These are phyloP conservation scores for Pipa parva DNA, from an alignment of 2,113 vertebrate species.

Conservation along the genomic window DNA sequence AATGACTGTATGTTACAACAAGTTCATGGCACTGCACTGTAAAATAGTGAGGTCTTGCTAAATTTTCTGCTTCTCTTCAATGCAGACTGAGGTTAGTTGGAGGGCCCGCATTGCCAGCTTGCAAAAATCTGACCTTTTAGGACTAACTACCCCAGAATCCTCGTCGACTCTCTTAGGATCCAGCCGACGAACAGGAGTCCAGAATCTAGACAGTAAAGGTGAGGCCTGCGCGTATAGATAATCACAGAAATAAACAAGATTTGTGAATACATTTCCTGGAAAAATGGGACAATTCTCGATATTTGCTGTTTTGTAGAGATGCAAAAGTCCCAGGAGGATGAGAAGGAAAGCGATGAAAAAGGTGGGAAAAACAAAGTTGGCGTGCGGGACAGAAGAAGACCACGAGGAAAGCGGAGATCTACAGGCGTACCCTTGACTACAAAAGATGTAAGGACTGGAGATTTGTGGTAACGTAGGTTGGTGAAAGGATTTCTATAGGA, in stretches of 20 bases:
- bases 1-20: too few species aligned
- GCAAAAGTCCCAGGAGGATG: constrained; percentile 42
- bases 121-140: constrained; percentile 75
- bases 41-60: not conserved
- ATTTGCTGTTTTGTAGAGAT: constrained; percentile 6
- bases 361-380: constrained; percentile 27
- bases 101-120: constrained; percentile 74
- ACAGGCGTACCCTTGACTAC: constrained; percentile 30
- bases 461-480: not conserved
- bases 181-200: constrained; percentile 6
- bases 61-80: not conserved
- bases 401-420: constrained; percentile 37
- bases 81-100: constrained; percentile 68
- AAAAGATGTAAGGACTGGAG: constrained; percentile 33
- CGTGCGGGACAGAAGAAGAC: constrained; percentile 35
- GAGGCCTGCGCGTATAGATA: not conserved
- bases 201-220: constrained; percentile 31
- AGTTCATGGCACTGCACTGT: too few species aligned
- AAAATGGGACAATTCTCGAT: not conserved
- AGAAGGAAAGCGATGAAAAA: constrained; percentile 42
- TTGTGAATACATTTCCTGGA: not conserved
- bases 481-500: too few species aligned
- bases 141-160: constrained; percentile 67
- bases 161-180: not conserved
- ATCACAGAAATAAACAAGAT: too few species aligned